Evolutionary conservation across 2,113 vertebrate species (phyloP).

Genomic region (Polypterus senegalus): DNA sequence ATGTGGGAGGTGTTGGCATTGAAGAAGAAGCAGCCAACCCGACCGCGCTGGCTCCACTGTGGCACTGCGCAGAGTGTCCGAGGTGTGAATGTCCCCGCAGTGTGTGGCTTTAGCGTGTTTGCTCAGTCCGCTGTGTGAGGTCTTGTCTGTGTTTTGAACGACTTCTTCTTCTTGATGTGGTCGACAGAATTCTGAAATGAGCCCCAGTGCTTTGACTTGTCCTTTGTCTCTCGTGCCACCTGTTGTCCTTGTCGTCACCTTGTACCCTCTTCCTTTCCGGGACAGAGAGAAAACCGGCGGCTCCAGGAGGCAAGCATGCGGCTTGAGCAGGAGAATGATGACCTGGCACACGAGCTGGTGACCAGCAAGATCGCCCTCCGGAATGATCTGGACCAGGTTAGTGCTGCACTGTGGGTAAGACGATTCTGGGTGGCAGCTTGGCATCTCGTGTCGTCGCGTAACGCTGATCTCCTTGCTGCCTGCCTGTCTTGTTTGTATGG

Average conservation of each 20-base stretch:
- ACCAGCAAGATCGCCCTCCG: conserved; percentile 96
- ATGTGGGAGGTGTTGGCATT: too few species aligned
- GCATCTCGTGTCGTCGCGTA: too few species aligned
- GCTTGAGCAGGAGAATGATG: conserved; percentile 93
- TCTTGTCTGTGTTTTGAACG: conserved; percentile 38
- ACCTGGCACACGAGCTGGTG: conserved; percentile 92
- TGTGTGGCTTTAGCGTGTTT: too few species aligned
- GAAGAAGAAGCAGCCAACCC: too few species aligned
- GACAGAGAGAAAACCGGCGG: conserved; percentile 88
- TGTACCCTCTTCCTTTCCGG: conserved; percentile 24
- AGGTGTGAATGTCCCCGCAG: too few species aligned
- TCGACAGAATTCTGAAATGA: conserved; percentile 26
- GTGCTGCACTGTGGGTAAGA: too few species aligned
- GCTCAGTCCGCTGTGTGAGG: neutral
- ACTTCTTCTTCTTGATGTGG: conserved; percentile 49
- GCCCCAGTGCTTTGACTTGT: neutral
- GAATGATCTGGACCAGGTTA: conserved; percentile 92
- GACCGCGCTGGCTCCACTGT: too few species aligned
- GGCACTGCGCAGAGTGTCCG: too few species aligned
- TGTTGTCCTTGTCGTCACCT: conserved; percentile 2
- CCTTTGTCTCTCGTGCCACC: conserved; percentile 17
- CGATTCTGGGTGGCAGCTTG: too few species aligned
- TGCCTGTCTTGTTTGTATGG: too few species aligned
- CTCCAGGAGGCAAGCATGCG: conserved; percentile 96
- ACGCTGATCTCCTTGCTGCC: too few species aligned